phyloP scores from a whole-genome alignment of 2,888 invertebrate species.

The Alitta virens region DNA sequence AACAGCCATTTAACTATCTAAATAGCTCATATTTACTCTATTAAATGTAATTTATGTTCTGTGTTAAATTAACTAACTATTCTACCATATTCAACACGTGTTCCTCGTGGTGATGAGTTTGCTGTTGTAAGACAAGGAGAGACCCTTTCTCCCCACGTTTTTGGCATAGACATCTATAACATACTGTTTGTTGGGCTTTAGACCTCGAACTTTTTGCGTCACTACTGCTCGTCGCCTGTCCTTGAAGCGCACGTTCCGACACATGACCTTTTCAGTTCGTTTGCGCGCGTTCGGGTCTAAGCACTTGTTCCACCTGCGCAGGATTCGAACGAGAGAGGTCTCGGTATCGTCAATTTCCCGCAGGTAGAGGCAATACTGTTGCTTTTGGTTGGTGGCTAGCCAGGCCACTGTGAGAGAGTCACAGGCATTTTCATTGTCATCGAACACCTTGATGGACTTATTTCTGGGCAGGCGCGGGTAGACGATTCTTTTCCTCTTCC shows the following conservation, averaged over 20 bases:
- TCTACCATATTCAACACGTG: slow-evolving; percentile 1
- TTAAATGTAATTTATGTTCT: no score
- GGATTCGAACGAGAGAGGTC: neutral
- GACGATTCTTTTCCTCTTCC: slow-evolving; percentile 48
- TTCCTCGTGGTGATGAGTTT: neutral
- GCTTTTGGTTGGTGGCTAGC: slow-evolving; percentile 45
- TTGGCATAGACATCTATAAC: slow-evolving; percentile 15
- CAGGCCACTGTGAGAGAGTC: slow-evolving; percentile 52
- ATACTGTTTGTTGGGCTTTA: slow-evolving; percentile 43
- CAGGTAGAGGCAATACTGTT: slow-evolving; percentile 50
- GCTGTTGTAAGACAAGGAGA: slow-evolving; percentile 4
- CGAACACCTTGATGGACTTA: slow-evolving; percentile 42
- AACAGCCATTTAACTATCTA: no score
- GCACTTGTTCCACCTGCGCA: slow-evolving; percentile 5
- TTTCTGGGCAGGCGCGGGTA: slow-evolving; percentile 46
- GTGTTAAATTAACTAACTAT: no score
- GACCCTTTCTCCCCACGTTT: neutral
- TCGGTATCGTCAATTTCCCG: neutral
- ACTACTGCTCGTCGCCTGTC: slow-evolving; percentile 32
- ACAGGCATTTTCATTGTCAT: slow-evolving; percentile 41
- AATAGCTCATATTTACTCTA: no score
- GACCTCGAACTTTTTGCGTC: slow-evolving; percentile 42
- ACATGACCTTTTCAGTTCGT: slow-evolving; percentile 28
- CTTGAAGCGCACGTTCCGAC: slow-evolving; percentile 27
- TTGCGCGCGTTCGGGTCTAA: slow-evolving; percentile 16